Conservation (phyloP, 1,140 invertebrate species). For the Diploscapter pachys region DNA sequence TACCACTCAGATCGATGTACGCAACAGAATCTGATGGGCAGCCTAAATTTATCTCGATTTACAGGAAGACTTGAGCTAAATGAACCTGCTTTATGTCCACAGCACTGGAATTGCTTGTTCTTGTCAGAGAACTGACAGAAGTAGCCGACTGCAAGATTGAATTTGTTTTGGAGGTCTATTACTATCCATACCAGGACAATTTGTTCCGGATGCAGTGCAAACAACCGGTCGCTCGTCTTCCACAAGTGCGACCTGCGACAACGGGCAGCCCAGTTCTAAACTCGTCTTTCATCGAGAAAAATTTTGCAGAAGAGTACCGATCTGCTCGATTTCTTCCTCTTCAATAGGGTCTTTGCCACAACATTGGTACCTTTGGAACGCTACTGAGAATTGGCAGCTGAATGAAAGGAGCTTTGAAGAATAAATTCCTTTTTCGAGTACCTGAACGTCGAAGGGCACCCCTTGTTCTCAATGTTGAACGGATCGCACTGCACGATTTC, state of each 20-base stretch:
- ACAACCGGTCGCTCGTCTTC: conserved; percentile 30
- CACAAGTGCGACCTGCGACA: conserved; percentile 46
- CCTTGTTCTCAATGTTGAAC: conserved; percentile 47
- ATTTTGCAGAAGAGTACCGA: conserved; percentile 14
- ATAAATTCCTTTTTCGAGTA: conserved; percentile 22
- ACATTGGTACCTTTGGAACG: conserved; percentile 52
- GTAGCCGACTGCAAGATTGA: conserved; percentile 32
- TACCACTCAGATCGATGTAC: conserved; percentile 43
- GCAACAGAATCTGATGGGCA: conserved; percentile 48
- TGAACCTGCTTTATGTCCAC: conserved; percentile 50
- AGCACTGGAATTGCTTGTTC: conserved; percentile 55
- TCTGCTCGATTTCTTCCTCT: conserved; percentile 43
- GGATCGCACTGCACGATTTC: conserved; percentile 52
- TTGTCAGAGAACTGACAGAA: conserved; percentile 57
- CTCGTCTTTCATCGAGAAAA: too few relatives aligned
- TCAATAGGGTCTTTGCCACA: conserved; percentile 52
- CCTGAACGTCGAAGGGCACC: conserved; percentile 42
- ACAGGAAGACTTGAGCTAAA: not conserved
- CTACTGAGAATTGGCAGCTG: conserved; percentile 48
- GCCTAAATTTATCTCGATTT: conserved; percentile 22
- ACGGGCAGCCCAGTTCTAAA: conserved; percentile 44
- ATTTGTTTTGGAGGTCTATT: too few relatives aligned
- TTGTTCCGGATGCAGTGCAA: conserved; percentile 48
- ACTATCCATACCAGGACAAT: conserved; percentile 33
- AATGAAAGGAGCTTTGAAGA: conserved; percentile 43